Evolutionary conservation across 1,140 invertebrate genomes (phyloP), one percentile per base, ranked within the genome.

Genomic region (Aphis craccivora): DNA sequence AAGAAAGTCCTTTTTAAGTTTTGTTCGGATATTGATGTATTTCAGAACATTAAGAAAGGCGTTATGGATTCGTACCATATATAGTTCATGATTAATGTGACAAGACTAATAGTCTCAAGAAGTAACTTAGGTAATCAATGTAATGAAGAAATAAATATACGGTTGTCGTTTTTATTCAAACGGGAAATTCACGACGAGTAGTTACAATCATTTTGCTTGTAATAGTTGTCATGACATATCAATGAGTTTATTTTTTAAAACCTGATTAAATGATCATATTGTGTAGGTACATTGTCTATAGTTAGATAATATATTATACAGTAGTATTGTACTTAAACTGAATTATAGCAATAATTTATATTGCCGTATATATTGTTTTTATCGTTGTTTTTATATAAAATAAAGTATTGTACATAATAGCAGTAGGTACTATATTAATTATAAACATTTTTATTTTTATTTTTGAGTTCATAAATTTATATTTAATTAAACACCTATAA

Each of bases 21-120:
- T 55, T 6, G 48, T 55, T 89, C 22, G 18, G 20, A 89, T 89
- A 55, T 89, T 35, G 87, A 89, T 89, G 25, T 55, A 55, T 43
- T 55, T 37, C 87, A 55, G 87, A 53, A 51, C 53, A 89, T 53
- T 37, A 53, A 89, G 87, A 89, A 89, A 89, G 87, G 87, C 87
- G 87, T 89, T 89, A 89, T 89, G n/a, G 48, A 22, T 89, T 89
- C 51, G 35, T 89, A 89, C 87, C 87, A 55, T 89, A 89, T 89
- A 89, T 9, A 37, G 87, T 89, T 89, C 51, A 40, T 89, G 87
- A 89, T 89, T 89, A 89, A 89, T 89, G 87, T 55, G 87, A 89
- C 87, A 35, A 89, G n/a, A 89, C 87, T 89, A 53, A 53, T 53
- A 89, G 48, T 55, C 40, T 89, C 48, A 25, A 89, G 51, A 37